Evolutionary conservation across 2,113 vertebrate genomes (phyloP).

Genomic region (Mobula birostris): DNA sequence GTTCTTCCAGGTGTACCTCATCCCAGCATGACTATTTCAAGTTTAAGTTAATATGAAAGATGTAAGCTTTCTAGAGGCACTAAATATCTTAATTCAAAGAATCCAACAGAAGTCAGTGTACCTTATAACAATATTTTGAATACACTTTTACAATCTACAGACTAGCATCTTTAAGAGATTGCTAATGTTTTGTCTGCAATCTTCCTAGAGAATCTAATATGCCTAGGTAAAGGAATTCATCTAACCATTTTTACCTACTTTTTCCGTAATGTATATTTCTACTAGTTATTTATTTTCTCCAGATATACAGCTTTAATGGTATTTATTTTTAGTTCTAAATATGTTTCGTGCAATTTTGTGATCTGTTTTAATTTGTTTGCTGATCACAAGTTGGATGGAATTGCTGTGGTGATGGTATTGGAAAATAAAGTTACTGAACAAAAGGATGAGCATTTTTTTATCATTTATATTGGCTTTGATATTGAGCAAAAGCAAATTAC

Average conservation of each 20-base stretch:
- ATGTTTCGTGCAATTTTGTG: neutral
- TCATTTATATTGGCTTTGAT: slow-evolving; percentile 29
- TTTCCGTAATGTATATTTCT: neutral
- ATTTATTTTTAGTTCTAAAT: neutral
- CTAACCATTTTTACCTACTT: neutral
- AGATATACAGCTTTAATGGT: neutral
- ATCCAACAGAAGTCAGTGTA: neutral
- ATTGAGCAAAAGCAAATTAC: slow-evolving; percentile 12
- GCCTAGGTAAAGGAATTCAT: neutral
- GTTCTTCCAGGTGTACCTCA: neutral
- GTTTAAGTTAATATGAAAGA: neutral
- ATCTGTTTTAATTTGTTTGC: neutral
- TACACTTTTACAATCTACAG: neutral
- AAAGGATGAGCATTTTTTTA: neutral
- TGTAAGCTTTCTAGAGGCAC: neutral
- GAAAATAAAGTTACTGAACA: neutral
- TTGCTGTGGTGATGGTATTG: neutral
- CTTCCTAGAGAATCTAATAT: neutral
- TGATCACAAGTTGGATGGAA: neutral
- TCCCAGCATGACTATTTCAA: neutral
- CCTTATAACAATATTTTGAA: neutral
- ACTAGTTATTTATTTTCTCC: neutral
- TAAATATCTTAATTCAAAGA: neutral
- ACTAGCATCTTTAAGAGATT: neutral
- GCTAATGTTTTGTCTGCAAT: neutral